Base-by-base conservation (phyloP, 1,140 invertebrate genomes). In the Drosophila equinoxialis region DNA sequence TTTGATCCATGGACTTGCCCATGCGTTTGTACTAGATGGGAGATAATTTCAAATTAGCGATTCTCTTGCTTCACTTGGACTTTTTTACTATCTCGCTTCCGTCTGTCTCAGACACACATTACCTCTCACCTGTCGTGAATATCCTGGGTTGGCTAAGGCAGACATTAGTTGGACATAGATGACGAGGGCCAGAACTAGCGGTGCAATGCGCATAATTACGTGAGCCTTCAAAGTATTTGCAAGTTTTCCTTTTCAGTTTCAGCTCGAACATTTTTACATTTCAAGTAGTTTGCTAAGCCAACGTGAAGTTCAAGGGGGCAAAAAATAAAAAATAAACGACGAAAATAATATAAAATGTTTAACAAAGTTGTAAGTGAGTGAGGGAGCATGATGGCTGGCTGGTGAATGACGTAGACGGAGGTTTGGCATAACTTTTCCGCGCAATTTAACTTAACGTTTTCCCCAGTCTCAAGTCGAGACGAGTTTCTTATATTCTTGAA, bases 251-350 rank as follows among this genome's bases (percentile, higher is more conserved):
- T 86, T 71, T 65, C 70, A 79, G 60, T 67, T 77, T 45, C 33
- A 65, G 71, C 83, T 83, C 35, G 57, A 86, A 71, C 77, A 83
- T 83, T 87, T 86, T 79, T 79, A 87, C 73, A 83, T 86, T 86
- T 86, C 58, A 87, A 86, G 83, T 82, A 86, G 83, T 86, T 79
- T 70, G 72, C 79, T 68, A 82, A 87, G 83, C 81, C 83, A 83
- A 80, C 79, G 85, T 79, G 41, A 54, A 57, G 20, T 17, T 51
- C 45, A 51, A 51, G 45, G 45, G 45, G 45, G 20, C 45, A 51
- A 51, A 51, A 51, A 51, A 23, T 23, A 23, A 23, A 4, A 26
- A 51, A 51, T 30, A 51, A 48, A 23, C 10, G 8, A 51, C 7
- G 69, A 65, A 63, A 70, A 59, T 14, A 66, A 78, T 77, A 74